Conservation (phyloP, 2,888 invertebrate genomes). For the Thymelicus acteon region DNA sequence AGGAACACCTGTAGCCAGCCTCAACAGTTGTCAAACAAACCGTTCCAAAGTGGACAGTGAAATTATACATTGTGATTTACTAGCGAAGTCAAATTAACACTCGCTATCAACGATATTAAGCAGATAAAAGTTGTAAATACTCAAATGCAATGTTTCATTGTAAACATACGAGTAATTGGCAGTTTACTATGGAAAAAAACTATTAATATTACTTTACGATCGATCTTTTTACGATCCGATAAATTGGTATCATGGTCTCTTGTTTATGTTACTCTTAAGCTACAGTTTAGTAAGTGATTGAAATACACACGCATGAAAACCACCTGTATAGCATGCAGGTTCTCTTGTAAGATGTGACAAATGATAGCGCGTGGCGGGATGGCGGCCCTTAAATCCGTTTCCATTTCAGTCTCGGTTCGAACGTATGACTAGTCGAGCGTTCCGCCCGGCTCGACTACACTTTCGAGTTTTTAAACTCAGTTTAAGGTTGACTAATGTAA, state of each 20-base stretch:
- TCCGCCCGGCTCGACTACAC: background rate
- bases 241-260: conserved; percentile 4
- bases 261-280: no score
- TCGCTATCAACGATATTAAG: conserved; percentile 17
- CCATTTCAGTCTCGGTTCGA: conserved; percentile 26
- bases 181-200: conserved; percentile 24
- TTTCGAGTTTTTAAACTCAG: background rate
- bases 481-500: background rate
- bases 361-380: conserved; percentile 10
- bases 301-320: background rate
- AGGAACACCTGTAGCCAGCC: no score
- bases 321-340: background rate
- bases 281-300: conserved; percentile 3
- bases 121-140: conserved; percentile 18
- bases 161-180: background rate
- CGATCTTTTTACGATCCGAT: conserved; percentile 2
- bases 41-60: no score
- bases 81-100: background rate
- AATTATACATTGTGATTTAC: no score
- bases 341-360: background rate
- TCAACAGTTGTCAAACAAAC: no score
- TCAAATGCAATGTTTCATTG: background rate
- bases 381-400: conserved; percentile 17
- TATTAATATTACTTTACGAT: background rate
- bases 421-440: conserved; percentile 23